Conservation (phyloP, 2,113 vertebrate species). For the Hippoglossus stenolepis region DNA sequence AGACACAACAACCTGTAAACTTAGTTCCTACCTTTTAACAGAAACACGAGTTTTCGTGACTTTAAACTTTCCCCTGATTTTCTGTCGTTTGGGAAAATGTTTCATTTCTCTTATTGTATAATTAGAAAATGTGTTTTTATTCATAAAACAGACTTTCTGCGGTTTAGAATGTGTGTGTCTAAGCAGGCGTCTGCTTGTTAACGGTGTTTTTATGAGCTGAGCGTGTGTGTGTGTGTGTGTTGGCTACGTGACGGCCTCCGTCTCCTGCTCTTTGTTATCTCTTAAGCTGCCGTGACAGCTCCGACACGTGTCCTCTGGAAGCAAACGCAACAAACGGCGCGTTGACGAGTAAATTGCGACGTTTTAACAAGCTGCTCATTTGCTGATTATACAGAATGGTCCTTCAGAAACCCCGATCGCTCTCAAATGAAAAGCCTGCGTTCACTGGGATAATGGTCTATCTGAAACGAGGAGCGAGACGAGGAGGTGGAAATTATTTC, state of each 20-base stretch:
- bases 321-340: conserved; percentile 5
- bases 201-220: neutral
- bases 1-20: neutral
- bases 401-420: conserved; percentile 21
- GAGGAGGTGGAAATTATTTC: conserved; percentile 1
- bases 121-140: no score
- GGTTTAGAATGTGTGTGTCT: neutral
- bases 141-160: no score
- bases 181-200: neutral
- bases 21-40: neutral
- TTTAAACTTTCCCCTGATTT: no score
- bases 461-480: conserved; percentile 21
- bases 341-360: conserved; percentile 48
- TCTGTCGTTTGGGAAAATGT: no score
- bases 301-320: conserved; percentile 24
- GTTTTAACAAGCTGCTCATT: conserved; percentile 43
- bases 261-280: conserved; percentile 30
- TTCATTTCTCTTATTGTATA: no score
- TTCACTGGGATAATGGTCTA: conserved; percentile 10
- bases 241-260: conserved; percentile 7
- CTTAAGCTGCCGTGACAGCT: conserved; percentile 18
- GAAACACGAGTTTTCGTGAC: no score
- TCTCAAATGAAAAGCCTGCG: conserved; percentile 29
- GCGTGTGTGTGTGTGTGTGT: neutral
- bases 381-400: conserved; percentile 46